Evolutionary conservation across 2,888 invertebrate genomes (phyloP).

Genomic region (Ashinkailepas kermadecensis): DNA sequence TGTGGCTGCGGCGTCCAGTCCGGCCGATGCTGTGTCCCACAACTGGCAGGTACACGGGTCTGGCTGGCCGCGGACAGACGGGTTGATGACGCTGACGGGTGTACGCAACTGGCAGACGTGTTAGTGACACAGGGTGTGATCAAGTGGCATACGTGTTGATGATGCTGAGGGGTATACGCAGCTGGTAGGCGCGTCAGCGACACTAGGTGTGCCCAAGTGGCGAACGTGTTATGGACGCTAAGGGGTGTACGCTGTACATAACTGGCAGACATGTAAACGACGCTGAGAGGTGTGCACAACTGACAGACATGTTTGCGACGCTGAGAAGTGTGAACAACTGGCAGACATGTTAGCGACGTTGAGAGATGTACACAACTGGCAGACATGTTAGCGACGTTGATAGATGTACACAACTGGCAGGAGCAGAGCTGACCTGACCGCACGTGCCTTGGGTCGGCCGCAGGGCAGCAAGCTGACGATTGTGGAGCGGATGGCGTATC

Average conservation of each 20-base stretch:
- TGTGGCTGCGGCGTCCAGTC: neutral
- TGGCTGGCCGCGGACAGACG: neutral
- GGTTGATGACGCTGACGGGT: neutral
- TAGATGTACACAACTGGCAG: no score
- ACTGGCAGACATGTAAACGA: neutral
- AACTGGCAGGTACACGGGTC: neutral
- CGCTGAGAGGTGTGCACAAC: neutral
- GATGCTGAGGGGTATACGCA: neutral
- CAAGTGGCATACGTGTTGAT: neutral
- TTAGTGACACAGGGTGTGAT: neutral
- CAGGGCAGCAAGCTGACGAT: conserved; percentile 67
- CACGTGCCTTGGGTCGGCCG: neutral
- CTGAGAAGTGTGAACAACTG: neutral
- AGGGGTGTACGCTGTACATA: no score
- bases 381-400: neutral
- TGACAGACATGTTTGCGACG: neutral
- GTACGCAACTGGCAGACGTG: neutral
- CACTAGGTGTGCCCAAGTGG: no score
- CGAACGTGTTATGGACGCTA: no score
- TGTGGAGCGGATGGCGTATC: conserved; percentile 59
- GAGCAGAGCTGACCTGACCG: no score
- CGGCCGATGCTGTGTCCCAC: neutral
- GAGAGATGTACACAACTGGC: neutral
- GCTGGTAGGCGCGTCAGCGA: neutral
- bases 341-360: neutral